These are phyloP conservation scores for Malacosoma neustria DNA, from an alignment of 2,888 invertebrate genomes.

Conservation along the genomic window DNA sequence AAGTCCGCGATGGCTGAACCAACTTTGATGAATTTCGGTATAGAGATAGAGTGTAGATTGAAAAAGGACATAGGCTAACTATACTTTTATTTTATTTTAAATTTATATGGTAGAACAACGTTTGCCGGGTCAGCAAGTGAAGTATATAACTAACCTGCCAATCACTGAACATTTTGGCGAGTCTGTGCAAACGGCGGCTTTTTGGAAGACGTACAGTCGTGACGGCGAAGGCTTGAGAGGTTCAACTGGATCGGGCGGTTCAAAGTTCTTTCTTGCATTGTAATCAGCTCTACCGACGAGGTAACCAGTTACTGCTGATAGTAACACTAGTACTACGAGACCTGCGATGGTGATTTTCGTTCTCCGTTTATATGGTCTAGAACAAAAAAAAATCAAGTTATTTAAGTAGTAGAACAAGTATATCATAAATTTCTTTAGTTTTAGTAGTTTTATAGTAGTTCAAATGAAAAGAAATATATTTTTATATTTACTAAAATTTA, in stretches of 20 bases:
- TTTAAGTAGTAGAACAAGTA: background rate
- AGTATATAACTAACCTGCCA: constrained; percentile 82
- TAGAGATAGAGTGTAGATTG: too few relatives aligned
- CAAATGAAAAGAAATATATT: too few relatives aligned
- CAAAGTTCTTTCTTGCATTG: constrained; percentile 24
- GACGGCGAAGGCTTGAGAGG: constrained; percentile 80
- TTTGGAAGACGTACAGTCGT: constrained; percentile 76
- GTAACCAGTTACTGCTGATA: constrained; percentile 47
- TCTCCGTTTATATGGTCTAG: constrained; percentile 43
- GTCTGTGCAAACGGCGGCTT: constrained; percentile 86
- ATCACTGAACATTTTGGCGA: constrained; percentile 83
- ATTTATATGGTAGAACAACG: too few relatives aligned
- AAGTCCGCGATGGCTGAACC: too few relatives aligned
- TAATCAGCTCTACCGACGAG: constrained; percentile 42
- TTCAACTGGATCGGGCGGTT: constrained; percentile 79
- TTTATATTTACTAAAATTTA: too few relatives aligned
- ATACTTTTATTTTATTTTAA: too few relatives aligned
- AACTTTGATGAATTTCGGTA: too few relatives aligned
- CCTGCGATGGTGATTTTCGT: constrained; percentile 40
- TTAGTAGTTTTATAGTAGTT: too few relatives aligned
- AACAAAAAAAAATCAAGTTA: constrained; percentile 20
- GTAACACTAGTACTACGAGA: constrained; percentile 33
- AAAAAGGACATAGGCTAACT: too few relatives aligned
- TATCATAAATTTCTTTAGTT: too few relatives aligned
- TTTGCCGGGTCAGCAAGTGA: too few relatives aligned